phyloP scores from a whole-genome alignment of 2,113 vertebrate species.

The Erythrolamprus reginae region DNA sequence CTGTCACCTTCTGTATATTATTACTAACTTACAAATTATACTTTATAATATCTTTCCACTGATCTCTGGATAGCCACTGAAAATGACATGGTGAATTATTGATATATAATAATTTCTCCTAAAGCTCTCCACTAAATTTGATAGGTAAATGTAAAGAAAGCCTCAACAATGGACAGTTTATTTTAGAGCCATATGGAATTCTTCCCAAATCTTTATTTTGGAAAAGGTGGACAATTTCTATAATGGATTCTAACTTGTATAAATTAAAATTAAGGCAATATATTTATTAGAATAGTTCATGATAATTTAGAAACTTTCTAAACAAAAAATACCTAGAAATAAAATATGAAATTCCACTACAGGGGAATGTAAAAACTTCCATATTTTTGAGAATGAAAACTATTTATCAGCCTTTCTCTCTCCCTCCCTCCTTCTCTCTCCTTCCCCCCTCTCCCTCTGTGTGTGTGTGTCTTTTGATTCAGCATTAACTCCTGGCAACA shows the following conservation, averaged over 20 bases:
- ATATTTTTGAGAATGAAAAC: not conserved
- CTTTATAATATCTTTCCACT: not conserved
- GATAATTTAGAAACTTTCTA: not conserved
- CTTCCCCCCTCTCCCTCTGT: no score
- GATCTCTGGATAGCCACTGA: not conserved
- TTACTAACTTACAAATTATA: not conserved
- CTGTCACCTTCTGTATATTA: not conserved
- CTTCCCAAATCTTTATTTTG: not conserved
- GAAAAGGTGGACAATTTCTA: not conserved
- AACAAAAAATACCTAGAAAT: not conserved
- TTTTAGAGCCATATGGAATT: not conserved
- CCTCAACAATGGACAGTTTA: not conserved
- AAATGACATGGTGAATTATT: not conserved
- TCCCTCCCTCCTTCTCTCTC: no score
- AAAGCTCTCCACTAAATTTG: not conserved
- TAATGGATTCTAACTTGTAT: not conserved
- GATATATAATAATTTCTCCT: not conserved
- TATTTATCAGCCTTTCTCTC: not conserved
- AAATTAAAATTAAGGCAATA: not conserved
- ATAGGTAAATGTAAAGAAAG: not conserved
- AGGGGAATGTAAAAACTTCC: not conserved
- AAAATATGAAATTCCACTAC: not conserved
- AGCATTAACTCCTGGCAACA: no score
- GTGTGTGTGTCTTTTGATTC: no score
- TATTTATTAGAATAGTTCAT: not conserved